Evolutionary conservation across 2,797 vertebrate species (phyloP).

Genomic region (Cossypha dichroa): DNA sequence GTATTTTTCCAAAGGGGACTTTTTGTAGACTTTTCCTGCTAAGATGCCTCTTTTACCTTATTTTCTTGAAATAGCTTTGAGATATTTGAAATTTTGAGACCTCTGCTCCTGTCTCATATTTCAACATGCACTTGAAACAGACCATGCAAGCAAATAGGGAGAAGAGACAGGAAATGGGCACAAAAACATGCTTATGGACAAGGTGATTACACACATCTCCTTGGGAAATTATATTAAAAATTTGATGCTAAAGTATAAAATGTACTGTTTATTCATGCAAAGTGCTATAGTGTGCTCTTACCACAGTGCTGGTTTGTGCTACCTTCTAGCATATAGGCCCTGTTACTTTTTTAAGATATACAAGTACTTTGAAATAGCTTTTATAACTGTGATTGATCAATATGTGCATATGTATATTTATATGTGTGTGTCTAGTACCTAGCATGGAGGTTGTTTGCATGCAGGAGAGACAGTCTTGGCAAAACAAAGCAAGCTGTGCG

Average conservation of each 20-base stretch:
- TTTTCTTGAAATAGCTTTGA: background rate
- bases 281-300: background rate
- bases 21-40: background rate
- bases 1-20: background rate
- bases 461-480: background rate
- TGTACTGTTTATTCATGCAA: background rate
- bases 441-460: background rate
- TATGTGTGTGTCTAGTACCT: background rate
- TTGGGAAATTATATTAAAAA: background rate
- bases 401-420: background rate
- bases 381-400: background rate
- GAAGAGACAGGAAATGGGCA: background rate
- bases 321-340: background rate
- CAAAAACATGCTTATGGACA: background rate
- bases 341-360: background rate
- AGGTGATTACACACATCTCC: background rate
- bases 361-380: background rate
- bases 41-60: background rate
- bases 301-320: background rate
- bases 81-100: background rate
- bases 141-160: background rate
- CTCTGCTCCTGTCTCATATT: background rate
- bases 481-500: fast-evolving
- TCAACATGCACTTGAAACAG: background rate
- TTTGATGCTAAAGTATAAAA: background rate